Percentiles rank a stretch among this genome's conserved stretches.
Evolutionary conservation across 2,113 vertebrate species (phyloP).

Genomic region (Grallaria varia): DNA sequence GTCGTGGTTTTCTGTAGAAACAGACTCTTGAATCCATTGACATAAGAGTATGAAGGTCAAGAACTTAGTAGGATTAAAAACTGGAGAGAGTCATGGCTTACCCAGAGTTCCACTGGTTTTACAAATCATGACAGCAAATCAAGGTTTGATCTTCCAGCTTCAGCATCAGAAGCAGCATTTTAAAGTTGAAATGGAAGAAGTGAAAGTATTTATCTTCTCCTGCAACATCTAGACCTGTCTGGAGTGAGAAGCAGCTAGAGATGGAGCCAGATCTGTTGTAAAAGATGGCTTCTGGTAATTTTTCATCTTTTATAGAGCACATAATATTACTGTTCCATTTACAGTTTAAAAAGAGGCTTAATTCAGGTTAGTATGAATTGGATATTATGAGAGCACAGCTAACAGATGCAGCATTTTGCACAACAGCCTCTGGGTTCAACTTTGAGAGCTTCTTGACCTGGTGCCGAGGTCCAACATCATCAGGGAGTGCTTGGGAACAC

Average conservation of each 20-base stretch:
- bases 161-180: neutral
- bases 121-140: neutral
- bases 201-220: neutral
- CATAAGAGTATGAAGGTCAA: neutral
- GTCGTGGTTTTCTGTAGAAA: neutral
- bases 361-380: neutral
- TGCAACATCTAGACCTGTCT: neutral
- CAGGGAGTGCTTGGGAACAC: neutral
- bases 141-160: neutral
- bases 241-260: neutral
- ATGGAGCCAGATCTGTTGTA: neutral
- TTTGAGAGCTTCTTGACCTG: neutral
- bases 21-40: neutral
- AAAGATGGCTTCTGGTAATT: neutral
- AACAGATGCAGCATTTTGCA: neutral
- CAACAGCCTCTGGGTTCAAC: neutral
- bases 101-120: neutral
- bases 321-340: neutral
- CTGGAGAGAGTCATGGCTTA: neutral
- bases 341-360: neutral
- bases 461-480: neutral
- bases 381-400: neutral
- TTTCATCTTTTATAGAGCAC: neutral
- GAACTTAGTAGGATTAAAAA: neutral
- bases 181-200: neutral